These are phyloP conservation scores for Seriola aureovittata DNA, from an alignment of 2,113 vertebrate genomes.

Conservation along the genomic window DNA sequence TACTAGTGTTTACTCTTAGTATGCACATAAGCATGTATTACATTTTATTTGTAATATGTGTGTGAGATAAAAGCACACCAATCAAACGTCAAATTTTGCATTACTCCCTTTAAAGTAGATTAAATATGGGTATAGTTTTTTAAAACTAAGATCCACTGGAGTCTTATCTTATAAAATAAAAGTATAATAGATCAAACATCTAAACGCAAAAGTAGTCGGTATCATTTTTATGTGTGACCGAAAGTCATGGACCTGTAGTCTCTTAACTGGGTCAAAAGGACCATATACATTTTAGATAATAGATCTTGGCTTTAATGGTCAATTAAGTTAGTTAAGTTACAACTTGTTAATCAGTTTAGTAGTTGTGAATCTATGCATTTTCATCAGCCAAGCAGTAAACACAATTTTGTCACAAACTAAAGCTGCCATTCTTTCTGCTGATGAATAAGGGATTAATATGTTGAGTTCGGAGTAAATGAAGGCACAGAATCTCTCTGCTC, in stretches of 20 bases:
- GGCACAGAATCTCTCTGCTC: conserved; percentile 63
- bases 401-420: conserved; percentile 15
- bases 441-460: conserved; percentile 28
- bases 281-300: background rate
- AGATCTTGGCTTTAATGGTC: background rate
- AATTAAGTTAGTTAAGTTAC: background rate
- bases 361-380: background rate
- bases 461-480: conserved; percentile 39
- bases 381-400: background rate
- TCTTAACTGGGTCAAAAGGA: background rate
- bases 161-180: background rate
- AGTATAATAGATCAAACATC: background rate
- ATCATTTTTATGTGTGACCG: conserved; percentile 12
- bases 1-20: background rate
- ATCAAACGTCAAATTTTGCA: background rate
- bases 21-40: background rate
- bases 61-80: background rate
- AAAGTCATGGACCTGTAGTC: background rate
- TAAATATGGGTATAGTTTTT: no score
- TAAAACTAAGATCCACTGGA: no score
- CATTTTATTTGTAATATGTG: background rate
- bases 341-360: background rate
- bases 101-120: background rate
- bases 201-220: conserved; percentile 8
- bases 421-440: conserved; percentile 14